Percentiles rank a stretch among this genome's conserved stretches.
Evolutionary conservation across 2,888 invertebrate genomes (phyloP).

Genomic region (Brenthis ino): DNA sequence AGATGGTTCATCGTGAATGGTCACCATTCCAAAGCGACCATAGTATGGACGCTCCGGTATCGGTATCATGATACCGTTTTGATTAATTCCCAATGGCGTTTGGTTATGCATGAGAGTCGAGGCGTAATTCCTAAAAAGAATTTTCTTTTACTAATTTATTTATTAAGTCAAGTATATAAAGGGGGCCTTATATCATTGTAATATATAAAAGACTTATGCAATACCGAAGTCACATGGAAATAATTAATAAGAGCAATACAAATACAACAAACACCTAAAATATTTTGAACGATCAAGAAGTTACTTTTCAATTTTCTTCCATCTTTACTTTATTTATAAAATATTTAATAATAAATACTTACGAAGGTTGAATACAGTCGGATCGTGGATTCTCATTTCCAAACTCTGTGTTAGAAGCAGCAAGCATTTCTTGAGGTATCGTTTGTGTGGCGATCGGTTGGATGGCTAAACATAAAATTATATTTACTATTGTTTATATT

Average conservation of each 20-base stretch:
- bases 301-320: no score
- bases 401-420: constrained; percentile 38
- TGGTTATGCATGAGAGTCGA: constrained; percentile 45
- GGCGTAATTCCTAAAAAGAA: constrained; percentile 43
- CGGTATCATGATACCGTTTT: constrained; percentile 49
- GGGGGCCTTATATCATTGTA: no score
- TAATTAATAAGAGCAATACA: no score
- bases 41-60: constrained; percentile 50
- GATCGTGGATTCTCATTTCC: constrained; percentile 41
- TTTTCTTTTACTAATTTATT: neutral
- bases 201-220: no score
- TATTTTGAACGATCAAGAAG: no score
- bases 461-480: constrained; percentile 28
- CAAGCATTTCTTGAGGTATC: constrained; percentile 44
- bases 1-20: constrained; percentile 44
- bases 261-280: no score
- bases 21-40: constrained; percentile 42
- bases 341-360: constrained; percentile 31
- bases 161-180: neutral
- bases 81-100: constrained; percentile 42
- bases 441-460: constrained; percentile 39
- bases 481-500: neutral
- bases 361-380: constrained; percentile 45
- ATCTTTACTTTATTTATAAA: no score
- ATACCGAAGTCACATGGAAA: no score